These are phyloP conservation scores for Oligia fasciuncula DNA, from an alignment of 2,888 invertebrate genomes.

Conservation along the genomic window DNA sequence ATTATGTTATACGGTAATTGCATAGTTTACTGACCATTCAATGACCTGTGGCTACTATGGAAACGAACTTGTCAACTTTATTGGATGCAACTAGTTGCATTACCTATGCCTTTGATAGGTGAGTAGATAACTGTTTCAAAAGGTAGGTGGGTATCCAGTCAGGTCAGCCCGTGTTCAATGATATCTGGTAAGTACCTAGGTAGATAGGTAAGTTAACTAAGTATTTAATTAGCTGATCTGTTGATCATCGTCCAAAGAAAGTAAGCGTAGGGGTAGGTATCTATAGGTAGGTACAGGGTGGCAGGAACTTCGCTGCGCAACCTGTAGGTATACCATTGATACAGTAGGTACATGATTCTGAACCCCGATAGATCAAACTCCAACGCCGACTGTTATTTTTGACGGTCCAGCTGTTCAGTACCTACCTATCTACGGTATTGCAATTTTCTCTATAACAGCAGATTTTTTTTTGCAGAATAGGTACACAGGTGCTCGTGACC, in stretches of 20 bases:
- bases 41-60: constrained; percentile 58
- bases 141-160: neutral
- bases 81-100: constrained; percentile 31
- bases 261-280: too few relatives aligned
- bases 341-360: too few relatives aligned
- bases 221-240: neutral
- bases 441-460: too few relatives aligned
- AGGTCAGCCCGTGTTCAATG: neutral
- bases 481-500: too few relatives aligned
- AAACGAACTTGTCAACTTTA: constrained; percentile 48
- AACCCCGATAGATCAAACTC: too few relatives aligned
- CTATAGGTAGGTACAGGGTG: too few relatives aligned
- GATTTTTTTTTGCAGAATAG: too few relatives aligned
- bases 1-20: neutral
- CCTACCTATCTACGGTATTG: too few relatives aligned
- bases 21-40: constrained; percentile 47
- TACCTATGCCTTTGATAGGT: neutral
- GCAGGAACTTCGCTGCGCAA: too few relatives aligned
- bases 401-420: too few relatives aligned
- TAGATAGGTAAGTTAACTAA: neutral
- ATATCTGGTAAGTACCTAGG: neutral
- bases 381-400: too few relatives aligned
- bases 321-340: too few relatives aligned
- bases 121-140: neutral
- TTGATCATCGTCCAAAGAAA: neutral